A percentile compares a stretch with the other conserved stretches of the same genome.
Conservation (phyloP, 2,888 invertebrate species). For the Cheiracanthium punctorium region DNA sequence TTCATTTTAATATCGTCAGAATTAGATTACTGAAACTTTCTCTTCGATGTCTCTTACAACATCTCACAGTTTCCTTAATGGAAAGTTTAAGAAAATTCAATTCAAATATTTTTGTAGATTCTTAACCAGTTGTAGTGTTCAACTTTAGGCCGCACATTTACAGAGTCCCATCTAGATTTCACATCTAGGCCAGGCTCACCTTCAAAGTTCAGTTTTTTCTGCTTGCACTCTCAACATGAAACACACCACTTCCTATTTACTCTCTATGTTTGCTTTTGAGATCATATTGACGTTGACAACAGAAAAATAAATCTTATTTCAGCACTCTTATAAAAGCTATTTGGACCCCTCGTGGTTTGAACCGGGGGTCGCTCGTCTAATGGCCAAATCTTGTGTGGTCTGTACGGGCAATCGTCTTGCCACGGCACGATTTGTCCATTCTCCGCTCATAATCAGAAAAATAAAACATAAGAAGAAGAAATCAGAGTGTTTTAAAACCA, state of each 20-base stretch:
- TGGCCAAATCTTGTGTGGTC: conserved; percentile 46
- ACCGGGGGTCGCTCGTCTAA: conserved; percentile 42
- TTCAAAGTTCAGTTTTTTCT: too few relatives aligned
- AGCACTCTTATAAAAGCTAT: neutral
- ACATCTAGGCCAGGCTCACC: too few relatives aligned
- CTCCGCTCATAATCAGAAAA: conserved; percentile 19
- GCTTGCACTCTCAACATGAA: neutral
- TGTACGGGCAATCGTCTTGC: neutral
- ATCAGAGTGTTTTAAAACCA: neutral
- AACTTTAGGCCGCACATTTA: too few relatives aligned
- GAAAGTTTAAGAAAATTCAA: too few relatives aligned
- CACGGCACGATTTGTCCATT: conserved; percentile 49
- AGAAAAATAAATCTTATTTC: neutral
- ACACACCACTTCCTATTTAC: neutral
- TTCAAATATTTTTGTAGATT: too few relatives aligned
- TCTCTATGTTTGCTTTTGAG: neutral
- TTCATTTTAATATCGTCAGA: too few relatives aligned
- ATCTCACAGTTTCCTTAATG: too few relatives aligned
- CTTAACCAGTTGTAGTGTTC: too few relatives aligned
- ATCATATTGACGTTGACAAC: neutral
- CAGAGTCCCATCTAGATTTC: too few relatives aligned
- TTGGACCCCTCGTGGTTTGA: conserved; percentile 27
- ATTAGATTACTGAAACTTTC: too few relatives aligned
- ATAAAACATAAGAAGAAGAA: neutral
- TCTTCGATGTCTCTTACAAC: too few relatives aligned